phyloP scores from a whole-genome alignment of 2,888 invertebrate genomes.

The Callosobruchus maculatus region DNA sequence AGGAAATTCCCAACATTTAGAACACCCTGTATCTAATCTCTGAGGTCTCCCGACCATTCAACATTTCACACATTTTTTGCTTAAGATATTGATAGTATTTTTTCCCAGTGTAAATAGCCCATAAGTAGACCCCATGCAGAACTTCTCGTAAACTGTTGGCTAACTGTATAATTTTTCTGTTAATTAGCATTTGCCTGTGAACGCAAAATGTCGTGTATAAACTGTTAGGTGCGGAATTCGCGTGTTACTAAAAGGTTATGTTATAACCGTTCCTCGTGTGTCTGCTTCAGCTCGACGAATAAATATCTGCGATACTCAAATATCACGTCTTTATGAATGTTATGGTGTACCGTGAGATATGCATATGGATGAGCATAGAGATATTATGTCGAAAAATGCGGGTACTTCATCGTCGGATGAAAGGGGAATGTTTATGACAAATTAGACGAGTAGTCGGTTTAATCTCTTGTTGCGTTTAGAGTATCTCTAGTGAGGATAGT shows the following conservation, averaged over 20 bases:
- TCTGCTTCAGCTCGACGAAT: neutral
- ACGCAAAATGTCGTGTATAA: neutral
- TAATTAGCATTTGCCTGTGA: neutral
- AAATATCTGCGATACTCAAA: neutral
- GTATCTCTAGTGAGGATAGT: neutral
- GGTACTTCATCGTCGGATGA: neutral
- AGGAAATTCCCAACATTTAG: too few relatives aligned
- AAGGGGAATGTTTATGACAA: neutral
- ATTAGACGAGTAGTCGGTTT: neutral
- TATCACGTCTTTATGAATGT: neutral
- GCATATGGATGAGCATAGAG: neutral
- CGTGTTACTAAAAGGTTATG: neutral
- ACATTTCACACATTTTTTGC: too few relatives aligned
- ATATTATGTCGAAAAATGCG: neutral
- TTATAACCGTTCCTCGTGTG: neutral
- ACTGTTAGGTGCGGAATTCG: neutral
- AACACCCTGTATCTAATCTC: too few relatives aligned
- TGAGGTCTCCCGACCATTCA: too few relatives aligned
- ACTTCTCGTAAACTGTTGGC: neutral
- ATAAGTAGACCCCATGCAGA: neutral
- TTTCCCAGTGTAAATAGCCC: too few relatives aligned
- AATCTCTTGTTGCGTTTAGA: neutral
- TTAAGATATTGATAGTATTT: too few relatives aligned
- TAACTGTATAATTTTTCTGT: neutral
- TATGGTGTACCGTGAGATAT: neutral